Base-by-base conservation (phyloP, 2,888 invertebrate genomes). In the Vanessa cardui region DNA sequence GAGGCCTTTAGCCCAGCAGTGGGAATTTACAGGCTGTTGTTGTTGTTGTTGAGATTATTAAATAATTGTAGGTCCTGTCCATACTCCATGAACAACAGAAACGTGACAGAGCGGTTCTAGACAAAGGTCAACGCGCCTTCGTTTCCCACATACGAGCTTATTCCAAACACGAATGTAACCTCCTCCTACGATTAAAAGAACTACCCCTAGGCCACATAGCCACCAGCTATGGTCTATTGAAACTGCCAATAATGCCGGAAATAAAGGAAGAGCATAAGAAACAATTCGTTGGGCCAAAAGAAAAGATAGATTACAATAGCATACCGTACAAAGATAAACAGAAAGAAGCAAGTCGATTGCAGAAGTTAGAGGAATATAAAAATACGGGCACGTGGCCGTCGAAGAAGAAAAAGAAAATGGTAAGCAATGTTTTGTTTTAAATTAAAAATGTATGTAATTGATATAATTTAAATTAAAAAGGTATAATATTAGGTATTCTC, bases 241-340 rank as follows among this genome's bases (percentile, higher is more conserved):
- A 96, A 78, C 92, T 99, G 78, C 99, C 99, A 0, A 95, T 96
- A 80, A 99, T 99, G 98, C 98, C 99, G 0, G 99, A 99, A 89
- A 87, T 98, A 3, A 97, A 96, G 82, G 95, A 95, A 49, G 86
- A 87, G 21, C 93, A 93, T 71, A 87, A 84, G 52, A 80, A 83
- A n/a, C 93, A 93, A 77, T 93, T 92, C 70, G 45, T 79, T 0
- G 94, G 94, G 21, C 95, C 84, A 0, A 80, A 81, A 45, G 91
- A 91, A 6, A 82, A 95, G 46, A 90, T 98, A 7, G 96, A 99
- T 85, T 86, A 95, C 18, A 96, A 96, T 81, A 90, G 91, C 33
- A 95, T 99, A 75, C 93, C 95, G 0, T 99, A 98, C 79, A 95
- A 93, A 81, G 96, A 98, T 83, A 96, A 95, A 76, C 94, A 95